Evolutionary conservation across 2,113 vertebrate species (phyloP), one percentile per base, ranked within the genome.

Genomic region (Ramphastos sulfuratus): DNA sequence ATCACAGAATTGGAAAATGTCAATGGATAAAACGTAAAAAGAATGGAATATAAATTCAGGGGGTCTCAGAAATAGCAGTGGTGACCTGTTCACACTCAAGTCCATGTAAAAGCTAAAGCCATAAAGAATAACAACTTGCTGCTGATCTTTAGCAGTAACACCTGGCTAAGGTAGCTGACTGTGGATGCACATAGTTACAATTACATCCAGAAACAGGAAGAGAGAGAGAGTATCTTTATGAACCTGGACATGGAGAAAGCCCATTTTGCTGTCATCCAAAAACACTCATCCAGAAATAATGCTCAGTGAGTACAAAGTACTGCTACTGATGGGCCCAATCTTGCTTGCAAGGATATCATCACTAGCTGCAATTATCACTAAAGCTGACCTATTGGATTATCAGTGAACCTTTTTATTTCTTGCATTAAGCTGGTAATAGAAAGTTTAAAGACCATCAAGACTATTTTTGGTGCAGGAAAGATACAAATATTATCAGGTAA

Each of bases 351-450:
- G 56, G 12, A 23, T 46, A 74, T 30, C 48, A 28, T 76, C 52
- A 28, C 42, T 58, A 42, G 13, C 33, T 67, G n/a, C 2, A 81
- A 15, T 72, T 71, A 87, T 28, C 35, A 67, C 82, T 77, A 77
- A 92, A 91, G 72, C 35, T 93, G 69, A 92, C 42, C 65, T 72
- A 59, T 46, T 84, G 55, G 59, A 42, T 91, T 92, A 83, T 70
- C 60, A 76, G 37, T 69, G 35, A 92, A 87, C 71, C 42, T 91
- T 91, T 90, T 48, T 39, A 80, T 83, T 85, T 95, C 87, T 75
- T 76, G 9, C 54, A 78, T 63, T 60, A 93, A 93, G 30, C 54
- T 72, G 10, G 24, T 63, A 71, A 85, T 21, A 83, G 64, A 61
- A 83, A 23, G 63, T 75, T 90, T 92, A 63, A 63, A 74, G 46